Evolutionary conservation across 2,888 invertebrate species (phyloP).

Genomic region (Adela reaumurella): DNA sequence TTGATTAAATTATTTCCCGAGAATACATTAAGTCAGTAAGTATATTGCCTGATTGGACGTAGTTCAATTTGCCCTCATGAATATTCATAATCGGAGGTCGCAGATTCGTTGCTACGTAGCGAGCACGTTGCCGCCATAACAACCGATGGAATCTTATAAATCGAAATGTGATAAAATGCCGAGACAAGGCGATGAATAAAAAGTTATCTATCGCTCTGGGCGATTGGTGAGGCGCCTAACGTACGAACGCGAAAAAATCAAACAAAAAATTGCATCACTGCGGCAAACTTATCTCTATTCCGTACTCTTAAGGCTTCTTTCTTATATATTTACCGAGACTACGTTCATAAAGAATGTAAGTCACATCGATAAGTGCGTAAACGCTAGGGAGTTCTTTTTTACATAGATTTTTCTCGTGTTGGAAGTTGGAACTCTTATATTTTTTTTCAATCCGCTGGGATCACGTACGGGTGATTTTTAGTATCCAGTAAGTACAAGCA

Average conservation of each 20-base stretch:
- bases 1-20: too few relatives aligned
- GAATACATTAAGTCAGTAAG: too few relatives aligned
- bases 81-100: too few relatives aligned
- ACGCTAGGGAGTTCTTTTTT: not conserved
- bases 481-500: too few relatives aligned
- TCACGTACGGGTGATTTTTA: too few relatives aligned
- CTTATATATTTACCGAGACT: too few relatives aligned
- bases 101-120: not conserved
- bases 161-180: not conserved
- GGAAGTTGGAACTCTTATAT: too few relatives aligned
- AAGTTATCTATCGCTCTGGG: not conserved
- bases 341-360: too few relatives aligned
- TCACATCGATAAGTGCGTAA: not conserved
- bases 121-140: not conserved
- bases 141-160: not conserved
- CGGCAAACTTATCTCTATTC: not conserved
- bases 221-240: not conserved
- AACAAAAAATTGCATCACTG: not conserved
- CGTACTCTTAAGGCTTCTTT: not conserved
- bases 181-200: not conserved
- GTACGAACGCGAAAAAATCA: not conserved
- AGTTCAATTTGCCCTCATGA: too few relatives aligned
- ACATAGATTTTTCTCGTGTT: not conserved
- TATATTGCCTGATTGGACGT: too few relatives aligned
- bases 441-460: too few relatives aligned